phyloP scores from a whole-genome alignment of 2,888 invertebrate genomes.

The Ceramica pisi region DNA sequence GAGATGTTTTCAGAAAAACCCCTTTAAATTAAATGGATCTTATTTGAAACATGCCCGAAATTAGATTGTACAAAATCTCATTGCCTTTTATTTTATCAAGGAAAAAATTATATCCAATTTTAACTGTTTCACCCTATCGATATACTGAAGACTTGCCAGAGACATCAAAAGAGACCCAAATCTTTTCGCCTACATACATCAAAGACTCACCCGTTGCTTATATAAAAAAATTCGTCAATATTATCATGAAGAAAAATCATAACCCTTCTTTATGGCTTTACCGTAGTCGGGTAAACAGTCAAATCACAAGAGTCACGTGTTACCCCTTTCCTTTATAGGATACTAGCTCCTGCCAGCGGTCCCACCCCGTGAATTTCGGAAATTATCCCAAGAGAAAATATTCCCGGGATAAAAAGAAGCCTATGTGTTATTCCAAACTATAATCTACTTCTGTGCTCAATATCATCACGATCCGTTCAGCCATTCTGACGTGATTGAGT shows the following conservation, averaged over 20 bases:
- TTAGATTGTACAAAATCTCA: background rate
- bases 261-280: too few relatives aligned
- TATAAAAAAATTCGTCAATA: slow-evolving; percentile 29
- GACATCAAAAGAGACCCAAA: slow-evolving; percentile 13
- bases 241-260: slow-evolving; percentile 38
- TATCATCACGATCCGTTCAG: too few relatives aligned
- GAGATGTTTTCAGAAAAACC: background rate
- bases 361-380: too few relatives aligned
- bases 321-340: too few relatives aligned
- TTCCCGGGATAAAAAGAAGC: too few relatives aligned
- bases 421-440: too few relatives aligned
- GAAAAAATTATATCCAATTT: background rate
- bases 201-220: background rate
- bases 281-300: too few relatives aligned
- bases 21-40: background rate
- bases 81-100: background rate
- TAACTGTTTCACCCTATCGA: background rate
- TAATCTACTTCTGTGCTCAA: too few relatives aligned
- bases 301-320: too few relatives aligned
- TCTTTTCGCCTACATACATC: slow-evolving; percentile 13
- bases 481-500: too few relatives aligned
- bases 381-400: too few relatives aligned
- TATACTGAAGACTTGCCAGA: background rate
- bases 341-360: too few relatives aligned
- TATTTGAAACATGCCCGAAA: background rate